Percentiles rank a stretch among this genome's conserved stretches.
phyloP scores from a whole-genome alignment of 2,797 vertebrate species.

The Catamblyrhynchus diadema region DNA sequence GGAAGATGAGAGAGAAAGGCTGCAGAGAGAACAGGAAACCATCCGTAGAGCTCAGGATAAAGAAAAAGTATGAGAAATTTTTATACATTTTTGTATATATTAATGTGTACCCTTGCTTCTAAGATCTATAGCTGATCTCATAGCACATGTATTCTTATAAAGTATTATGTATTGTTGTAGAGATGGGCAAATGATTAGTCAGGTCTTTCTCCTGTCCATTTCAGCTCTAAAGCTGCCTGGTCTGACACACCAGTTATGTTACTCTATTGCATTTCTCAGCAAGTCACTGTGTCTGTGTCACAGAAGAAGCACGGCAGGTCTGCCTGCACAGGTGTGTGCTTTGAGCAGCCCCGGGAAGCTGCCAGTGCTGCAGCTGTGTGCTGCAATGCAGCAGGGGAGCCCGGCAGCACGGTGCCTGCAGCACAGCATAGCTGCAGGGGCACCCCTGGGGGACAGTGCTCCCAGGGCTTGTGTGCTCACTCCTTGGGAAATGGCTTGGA shows the following conservation, averaged over 20 bases:
- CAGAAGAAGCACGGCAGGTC: neutral
- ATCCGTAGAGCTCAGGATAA: constrained; percentile 81
- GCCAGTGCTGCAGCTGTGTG: constrained; percentile 17
- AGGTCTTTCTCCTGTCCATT: neutral
- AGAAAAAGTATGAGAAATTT: constrained; percentile 68
- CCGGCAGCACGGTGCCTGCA: neutral
- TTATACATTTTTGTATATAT: neutral
- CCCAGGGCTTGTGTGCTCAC: neutral
- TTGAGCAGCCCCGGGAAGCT: neutral
- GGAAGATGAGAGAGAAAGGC: constrained; percentile 78
- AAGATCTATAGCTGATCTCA: neutral
- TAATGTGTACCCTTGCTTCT: neutral
- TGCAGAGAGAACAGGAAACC: constrained; percentile 78
- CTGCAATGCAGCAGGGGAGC: constrained; percentile 55
- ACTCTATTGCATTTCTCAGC: neutral
- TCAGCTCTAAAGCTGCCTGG: neutral
- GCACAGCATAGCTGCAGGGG: neutral
- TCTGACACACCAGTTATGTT: neutral
- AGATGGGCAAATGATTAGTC: neutral
- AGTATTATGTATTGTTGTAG: neutral
- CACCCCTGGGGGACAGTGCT: neutral
- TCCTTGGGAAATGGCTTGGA: neutral
- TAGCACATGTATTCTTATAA: neutral
- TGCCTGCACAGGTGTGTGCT: neutral
- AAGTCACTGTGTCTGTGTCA: neutral